phyloP scores from a whole-genome alignment of 2,888 invertebrate genomes.

The Neoascia interrupta region DNA sequence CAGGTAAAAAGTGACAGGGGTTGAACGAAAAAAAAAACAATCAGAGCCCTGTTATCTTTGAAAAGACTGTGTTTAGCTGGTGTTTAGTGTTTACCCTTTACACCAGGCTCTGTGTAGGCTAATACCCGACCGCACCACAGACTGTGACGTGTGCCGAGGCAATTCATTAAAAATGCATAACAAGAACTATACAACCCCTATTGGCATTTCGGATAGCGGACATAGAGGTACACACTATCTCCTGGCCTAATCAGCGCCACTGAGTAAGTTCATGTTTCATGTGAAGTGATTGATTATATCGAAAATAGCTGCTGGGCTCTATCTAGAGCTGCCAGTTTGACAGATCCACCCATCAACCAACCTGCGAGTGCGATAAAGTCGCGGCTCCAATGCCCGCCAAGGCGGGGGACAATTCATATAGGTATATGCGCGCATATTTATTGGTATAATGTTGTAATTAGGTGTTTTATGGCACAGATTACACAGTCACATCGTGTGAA shows the following conservation, averaged over 20 bases:
- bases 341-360: conserved; percentile 45
- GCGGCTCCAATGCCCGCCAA: conserved; percentile 27
- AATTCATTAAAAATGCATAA: conserved; percentile 80
- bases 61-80: conserved; percentile 67
- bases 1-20: conserved; percentile 58
- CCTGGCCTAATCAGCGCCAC: conserved; percentile 52
- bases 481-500: conserved; percentile 69
- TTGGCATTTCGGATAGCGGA: conserved; percentile 16
- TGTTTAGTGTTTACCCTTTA: conserved; percentile 69
- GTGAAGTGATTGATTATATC: conserved; percentile 67
- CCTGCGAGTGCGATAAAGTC: conserved; percentile 3
- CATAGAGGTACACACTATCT: conserved; percentile 44
- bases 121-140: conserved; percentile 24
- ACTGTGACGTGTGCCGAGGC: conserved; percentile 77
- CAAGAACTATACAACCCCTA: too few relatives aligned
- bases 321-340: conserved; percentile 43
- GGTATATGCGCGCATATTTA: conserved; percentile 56
- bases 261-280: conserved; percentile 63
- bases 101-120: too few relatives aligned
- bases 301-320: conserved; percentile 4
- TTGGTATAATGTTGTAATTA: conserved; percentile 69
- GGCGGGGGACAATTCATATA: conserved; percentile 35
- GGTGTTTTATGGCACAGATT: conserved; percentile 70
- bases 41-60: conserved; percentile 62
- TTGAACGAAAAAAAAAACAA: conserved; percentile 48